These are phyloP conservation scores for Caenorhabditis drosophilae DNA, from an alignment of 2,888 invertebrate species.

Conservation along the genomic window DNA sequence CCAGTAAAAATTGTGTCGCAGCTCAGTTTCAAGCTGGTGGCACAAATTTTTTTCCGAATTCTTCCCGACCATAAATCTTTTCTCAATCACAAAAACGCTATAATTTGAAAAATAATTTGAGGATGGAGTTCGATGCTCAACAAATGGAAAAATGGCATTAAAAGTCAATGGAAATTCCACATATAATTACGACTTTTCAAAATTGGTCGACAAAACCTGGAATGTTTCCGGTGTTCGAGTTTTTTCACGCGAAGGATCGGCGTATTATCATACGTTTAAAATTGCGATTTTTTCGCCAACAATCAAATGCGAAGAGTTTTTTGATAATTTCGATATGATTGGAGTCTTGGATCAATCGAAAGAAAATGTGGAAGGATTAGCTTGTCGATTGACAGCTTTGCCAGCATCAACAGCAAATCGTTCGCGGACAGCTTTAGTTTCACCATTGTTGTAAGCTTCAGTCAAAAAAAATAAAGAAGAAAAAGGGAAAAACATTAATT, in stretches of 20 bases:
- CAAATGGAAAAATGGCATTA: slow-evolving; percentile 65
- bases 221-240: slow-evolving; percentile 70
- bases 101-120: no score
- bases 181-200: slow-evolving; percentile 57
- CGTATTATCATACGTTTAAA: slow-evolving; percentile 65
- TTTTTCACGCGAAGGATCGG: slow-evolving; percentile 66
- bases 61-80: no score
- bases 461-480: neutral
- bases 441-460: slow-evolving; percentile 47
- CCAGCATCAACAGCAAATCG: slow-evolving; percentile 44
- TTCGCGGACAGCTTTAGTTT: slow-evolving; percentile 46
- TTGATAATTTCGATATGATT: slow-evolving; percentile 30
- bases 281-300: slow-evolving; percentile 55
- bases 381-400: slow-evolving; percentile 62
- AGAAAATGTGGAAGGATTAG: slow-evolving; percentile 43
- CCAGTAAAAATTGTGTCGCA: no score
- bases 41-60: no score
- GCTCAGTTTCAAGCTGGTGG: no score
- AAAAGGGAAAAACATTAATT: slow-evolving; percentile 1
- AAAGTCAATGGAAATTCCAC: slow-evolving; percentile 25
- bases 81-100: no score
- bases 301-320: slow-evolving; percentile 52
- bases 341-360: slow-evolving; percentile 8
- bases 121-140: slow-evolving; percentile 67
- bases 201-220: slow-evolving; percentile 67